phyloP scores from a whole-genome alignment of 1,140 invertebrate species.

The Platyscapa corneri region DNA sequence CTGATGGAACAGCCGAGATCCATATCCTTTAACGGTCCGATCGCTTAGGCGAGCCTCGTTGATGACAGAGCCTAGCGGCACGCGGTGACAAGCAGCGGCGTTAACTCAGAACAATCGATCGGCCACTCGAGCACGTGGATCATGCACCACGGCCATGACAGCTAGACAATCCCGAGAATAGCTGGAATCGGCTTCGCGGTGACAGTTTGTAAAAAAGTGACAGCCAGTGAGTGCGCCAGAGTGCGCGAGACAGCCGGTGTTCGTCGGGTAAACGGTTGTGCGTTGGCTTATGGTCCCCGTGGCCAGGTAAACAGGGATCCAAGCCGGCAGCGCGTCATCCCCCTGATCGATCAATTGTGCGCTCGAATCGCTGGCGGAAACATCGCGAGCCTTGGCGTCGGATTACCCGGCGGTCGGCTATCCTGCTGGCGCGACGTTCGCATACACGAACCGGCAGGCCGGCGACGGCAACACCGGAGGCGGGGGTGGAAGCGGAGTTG shows the following conservation, averaged over 20 bases:
- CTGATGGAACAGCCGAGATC: background rate
- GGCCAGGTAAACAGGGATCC: background rate
- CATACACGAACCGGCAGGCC: conserved; percentile 72
- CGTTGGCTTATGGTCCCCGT: too few species aligned
- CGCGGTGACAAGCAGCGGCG: background rate
- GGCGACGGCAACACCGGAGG: conserved; percentile 56
- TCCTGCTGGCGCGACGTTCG: conserved; percentile 64
- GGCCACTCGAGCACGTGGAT: background rate
- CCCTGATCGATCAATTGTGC: background rate
- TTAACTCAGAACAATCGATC: background rate
- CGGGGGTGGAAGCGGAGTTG: conserved; percentile 51
- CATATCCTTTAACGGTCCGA: background rate
- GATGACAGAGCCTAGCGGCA: background rate
- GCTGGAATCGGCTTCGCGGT: too few species aligned
- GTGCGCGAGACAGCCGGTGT: background rate
- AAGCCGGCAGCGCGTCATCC: background rate
- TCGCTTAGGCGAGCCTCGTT: background rate
- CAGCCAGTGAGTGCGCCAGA: background rate
- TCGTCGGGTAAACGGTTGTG: too few species aligned
- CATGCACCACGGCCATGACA: background rate
- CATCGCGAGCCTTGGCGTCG: conserved; percentile 63
- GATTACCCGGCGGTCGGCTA: conserved; percentile 63
- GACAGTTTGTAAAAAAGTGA: background rate
- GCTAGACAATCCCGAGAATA: background rate
- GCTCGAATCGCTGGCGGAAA: conserved; percentile 22